Evolutionary conservation across 1,140 invertebrate species (phyloP), one percentile per base, ranked within the genome.

Genomic region (Trichonephila clavipes): DNA sequence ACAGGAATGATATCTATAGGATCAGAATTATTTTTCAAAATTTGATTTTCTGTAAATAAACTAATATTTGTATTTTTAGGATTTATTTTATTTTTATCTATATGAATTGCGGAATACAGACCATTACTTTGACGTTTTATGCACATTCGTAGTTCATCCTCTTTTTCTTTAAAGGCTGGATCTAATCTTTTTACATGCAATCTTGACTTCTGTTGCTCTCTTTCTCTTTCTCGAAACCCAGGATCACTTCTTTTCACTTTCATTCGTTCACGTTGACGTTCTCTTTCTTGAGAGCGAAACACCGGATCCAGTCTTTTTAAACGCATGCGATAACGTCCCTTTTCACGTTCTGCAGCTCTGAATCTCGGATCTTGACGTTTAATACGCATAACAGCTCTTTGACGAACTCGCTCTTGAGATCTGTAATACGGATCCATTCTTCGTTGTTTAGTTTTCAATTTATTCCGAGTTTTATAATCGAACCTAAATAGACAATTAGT

Each of bases 361-460:
- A 93, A 93, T 10, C 85, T 21, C 18, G 92, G 92, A 66, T 93
- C 92, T 51, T 93, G 92, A 24, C 92, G 85, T 93, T 93, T 93
- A 2, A 93, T 61, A 10, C 86, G 34, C 92, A 93, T 93, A n/a
- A 93, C 86, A n/a, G 85, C 88, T 83, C 92, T 77, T 69, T 93
- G 92, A n/a, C 92, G 85, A 18, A 93, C 62, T 83, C 87, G 81
- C 88, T 93, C 92, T 69, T 93, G 92, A 72, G 85, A 81, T 51
- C 87, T 81, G 19, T 88, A 93, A 18, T 72, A 88, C 28, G 92
- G 85, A 88, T 93, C 87, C 44, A 82, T 44, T 64, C 87, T 86
- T 24, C 92, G 62, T 72, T 92, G 91, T 61, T 92, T 92, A 3
- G 91, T 92, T 61, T 92, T 92, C 19, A 87, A 62, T 77, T 92